Base-by-base conservation (phyloP, 2,797 vertebrate genomes). In the Ctenopoma multispine region DNA sequence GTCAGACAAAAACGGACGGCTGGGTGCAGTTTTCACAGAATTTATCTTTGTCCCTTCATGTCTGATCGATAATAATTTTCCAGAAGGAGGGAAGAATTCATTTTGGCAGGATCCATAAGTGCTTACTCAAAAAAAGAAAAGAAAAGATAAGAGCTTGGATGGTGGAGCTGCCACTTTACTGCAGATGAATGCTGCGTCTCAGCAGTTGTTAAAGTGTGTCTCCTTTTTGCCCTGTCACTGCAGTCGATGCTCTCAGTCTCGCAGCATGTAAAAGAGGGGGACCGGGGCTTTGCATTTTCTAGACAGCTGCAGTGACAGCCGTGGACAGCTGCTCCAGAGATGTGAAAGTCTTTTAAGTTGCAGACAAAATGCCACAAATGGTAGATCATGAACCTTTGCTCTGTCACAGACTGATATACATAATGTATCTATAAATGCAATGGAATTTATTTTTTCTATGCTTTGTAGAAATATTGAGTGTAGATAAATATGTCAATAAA, bases 401-500 rank as follows among this genome's bases (percentile, higher is more conserved):
- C 63, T 73, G 29, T 67, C 40, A 63, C 56, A 44, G 62, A 72
- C 57, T 77, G 71, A 81, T 84, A 86, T 86, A 90, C 63, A 79
- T 84, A 87, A 40, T 87, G 83, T 81, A 85, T 75, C 63, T 77
- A 80, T 63, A 84, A 85, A 87, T 83, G 72, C 69, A 85, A 89
- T 77, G 73, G 69, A 90, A 80, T 89, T 81, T 86, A 88, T 93
- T 92, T 95, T 91, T 93, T 93, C 86, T 92, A 93, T 89, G 80
- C 82, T 90, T 85, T 89, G 71, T 92, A 89, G 81, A 81, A 67
- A 79, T 77, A 73, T 82, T 60, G 72, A 78, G 80, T 86, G 82
- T 90, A 88, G 88, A 85, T 87, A 82, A 63, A 72, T 60, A 69
- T 86, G 84, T 84, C 47, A 86, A 83, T 90, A 83, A 87, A 84